Percentiles rank a stretch among this genome's conserved stretches.
These are phyloP conservation scores for Cataglyphis livida DNA, from an alignment of 2,888 invertebrate species.

Conservation along the genomic window DNA sequence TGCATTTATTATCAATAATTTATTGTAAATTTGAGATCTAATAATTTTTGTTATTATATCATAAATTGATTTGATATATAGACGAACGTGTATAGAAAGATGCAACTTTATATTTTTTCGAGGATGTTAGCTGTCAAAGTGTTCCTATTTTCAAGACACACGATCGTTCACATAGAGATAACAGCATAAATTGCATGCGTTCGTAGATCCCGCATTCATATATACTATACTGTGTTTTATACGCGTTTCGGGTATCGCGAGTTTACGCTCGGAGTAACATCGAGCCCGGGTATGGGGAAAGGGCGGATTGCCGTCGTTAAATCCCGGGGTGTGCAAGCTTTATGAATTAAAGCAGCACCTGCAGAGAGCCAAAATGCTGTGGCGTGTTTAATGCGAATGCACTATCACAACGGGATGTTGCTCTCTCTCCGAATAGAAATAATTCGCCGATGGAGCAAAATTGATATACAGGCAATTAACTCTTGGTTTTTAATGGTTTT, in stretches of 20 bases:
- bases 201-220: slow-evolving; percentile 43
- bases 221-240: slow-evolving; percentile 46
- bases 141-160: slow-evolving; percentile 4
- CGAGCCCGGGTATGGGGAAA: background rate
- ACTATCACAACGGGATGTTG: slow-evolving; percentile 29
- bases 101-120: background rate
- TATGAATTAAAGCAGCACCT: slow-evolving; percentile 66
- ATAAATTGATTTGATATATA: background rate
- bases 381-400: slow-evolving; percentile 32
- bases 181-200: slow-evolving; percentile 40
- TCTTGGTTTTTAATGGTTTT: background rate
- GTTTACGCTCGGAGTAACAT: slow-evolving; percentile 62
- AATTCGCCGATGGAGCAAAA: slow-evolving; percentile 8
- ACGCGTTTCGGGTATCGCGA: slow-evolving; percentile 54
- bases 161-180: slow-evolving; percentile 8
- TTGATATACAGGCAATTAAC: slow-evolving; percentile 6
- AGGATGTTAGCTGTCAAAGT: background rate
- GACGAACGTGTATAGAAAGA: background rate
- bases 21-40: background rate
- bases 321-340: slow-evolving; percentile 43
- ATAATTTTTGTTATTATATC: background rate
- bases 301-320: background rate
- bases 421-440: background rate
- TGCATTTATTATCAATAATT: background rate
- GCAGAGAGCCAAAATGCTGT: slow-evolving; percentile 35